Percentiles rank a stretch among this genome's conserved stretches.
Evolutionary conservation across 2,888 invertebrate species (phyloP).

Genomic region (Cybosia mesomella): DNA sequence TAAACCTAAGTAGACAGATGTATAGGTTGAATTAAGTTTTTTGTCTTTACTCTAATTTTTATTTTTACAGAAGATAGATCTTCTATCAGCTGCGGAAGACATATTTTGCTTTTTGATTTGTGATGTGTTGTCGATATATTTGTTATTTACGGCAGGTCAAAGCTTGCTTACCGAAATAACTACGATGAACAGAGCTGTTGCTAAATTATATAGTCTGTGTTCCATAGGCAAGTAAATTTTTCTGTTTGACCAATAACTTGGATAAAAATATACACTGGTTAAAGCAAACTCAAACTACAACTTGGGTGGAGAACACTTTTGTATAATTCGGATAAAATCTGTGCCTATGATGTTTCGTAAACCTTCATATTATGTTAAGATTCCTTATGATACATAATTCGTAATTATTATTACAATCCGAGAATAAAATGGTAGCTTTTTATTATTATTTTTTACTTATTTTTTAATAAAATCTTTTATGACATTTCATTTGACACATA

Average conservation of each 20-base stretch:
- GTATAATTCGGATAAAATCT: no score
- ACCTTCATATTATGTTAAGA: no score
- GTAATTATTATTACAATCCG: not conserved
- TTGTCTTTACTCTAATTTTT: not conserved
- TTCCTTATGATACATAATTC: no score
- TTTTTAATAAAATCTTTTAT: not conserved
- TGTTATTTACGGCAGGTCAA: conserved; percentile 17
- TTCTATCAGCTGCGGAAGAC: not conserved
- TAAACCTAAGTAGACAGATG: not conserved
- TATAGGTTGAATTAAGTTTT: not conserved
- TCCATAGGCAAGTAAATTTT: conserved; percentile 6
- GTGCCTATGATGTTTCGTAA: no score
- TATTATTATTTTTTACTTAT: no score
- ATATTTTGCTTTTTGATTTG: not conserved
- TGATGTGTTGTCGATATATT: not conserved
- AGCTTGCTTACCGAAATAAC: conserved; percentile 5
- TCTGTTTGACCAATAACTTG: not conserved
- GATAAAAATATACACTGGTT: not conserved
- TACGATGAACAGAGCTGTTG: not conserved
- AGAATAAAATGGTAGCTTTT: not conserved
- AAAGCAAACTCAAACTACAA: not conserved
- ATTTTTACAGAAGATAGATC: not conserved
- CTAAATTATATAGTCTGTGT: not conserved
- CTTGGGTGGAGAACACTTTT: no score
- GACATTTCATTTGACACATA: not conserved